Evolutionary conservation across 2,113 vertebrate species (phyloP).

Genomic region (Caranx melampygus): DNA sequence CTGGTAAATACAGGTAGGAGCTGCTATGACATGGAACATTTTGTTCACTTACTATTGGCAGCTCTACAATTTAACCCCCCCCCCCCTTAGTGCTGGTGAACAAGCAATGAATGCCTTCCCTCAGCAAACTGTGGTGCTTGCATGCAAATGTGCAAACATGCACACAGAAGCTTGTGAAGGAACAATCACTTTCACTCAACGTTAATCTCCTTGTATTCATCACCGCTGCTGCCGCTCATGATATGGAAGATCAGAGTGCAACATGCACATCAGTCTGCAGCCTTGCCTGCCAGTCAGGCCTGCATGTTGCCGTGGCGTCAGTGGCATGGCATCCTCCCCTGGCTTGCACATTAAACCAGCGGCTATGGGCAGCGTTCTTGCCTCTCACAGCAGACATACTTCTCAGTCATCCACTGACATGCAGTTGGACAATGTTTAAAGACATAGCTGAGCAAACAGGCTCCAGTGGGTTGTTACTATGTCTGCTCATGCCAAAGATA

Average conservation of each 20-base stretch:
- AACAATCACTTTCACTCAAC: conserved; percentile 48
- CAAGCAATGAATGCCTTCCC: conserved; percentile 17
- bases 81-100: neutral
- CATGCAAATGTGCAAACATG: conserved; percentile 45
- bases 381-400: conserved; percentile 69
- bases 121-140: conserved; percentile 18
- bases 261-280: conserved; percentile 71
- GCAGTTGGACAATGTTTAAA: conserved; percentile 56
- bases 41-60: conserved; percentile 18
- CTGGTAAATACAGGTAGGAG: conserved; percentile 19
- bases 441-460: conserved; percentile 36
- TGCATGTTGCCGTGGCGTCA: conserved; percentile 55
- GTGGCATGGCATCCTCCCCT: conserved; percentile 73
- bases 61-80: conserved; percentile 23
- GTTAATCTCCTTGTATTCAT: conserved; percentile 72
- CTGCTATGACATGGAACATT: conserved; percentile 6
- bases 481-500: conserved; percentile 25
- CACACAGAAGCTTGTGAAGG: neutral
- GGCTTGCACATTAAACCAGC: conserved; percentile 63
- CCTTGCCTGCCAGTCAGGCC: conserved; percentile 65
- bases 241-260: conserved; percentile 60
- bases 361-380: conserved; percentile 49
- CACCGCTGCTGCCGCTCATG: conserved; percentile 62
- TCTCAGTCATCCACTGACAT: conserved; percentile 76
- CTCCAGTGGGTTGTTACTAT: conserved; percentile 29